phyloP scores from a whole-genome alignment of 2,888 invertebrate species.

The Hylaea fasciaria region DNA sequence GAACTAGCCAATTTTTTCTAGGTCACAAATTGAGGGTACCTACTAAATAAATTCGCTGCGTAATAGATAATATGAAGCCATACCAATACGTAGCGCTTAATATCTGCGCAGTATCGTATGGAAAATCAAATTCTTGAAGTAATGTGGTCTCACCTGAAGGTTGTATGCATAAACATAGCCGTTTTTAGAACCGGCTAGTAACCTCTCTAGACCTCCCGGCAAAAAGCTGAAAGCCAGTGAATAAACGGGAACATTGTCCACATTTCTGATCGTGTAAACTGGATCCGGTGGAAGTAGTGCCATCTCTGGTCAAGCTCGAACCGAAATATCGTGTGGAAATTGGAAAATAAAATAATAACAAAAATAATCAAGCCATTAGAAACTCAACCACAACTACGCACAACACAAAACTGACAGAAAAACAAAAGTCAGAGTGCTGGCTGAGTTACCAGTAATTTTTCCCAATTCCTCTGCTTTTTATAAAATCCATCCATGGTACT shows the following conservation, averaged over 20 bases:
- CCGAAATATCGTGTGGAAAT: slow-evolving; percentile 74
- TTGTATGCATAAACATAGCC: slow-evolving; percentile 92
- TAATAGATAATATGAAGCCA: slow-evolving; percentile 38
- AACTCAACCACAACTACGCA: slow-evolving; percentile 82
- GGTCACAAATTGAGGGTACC: slow-evolving; percentile 73
- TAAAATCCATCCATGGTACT: neutral
- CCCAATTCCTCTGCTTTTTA: neutral
- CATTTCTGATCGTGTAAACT: slow-evolving; percentile 88
- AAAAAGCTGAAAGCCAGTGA: slow-evolving; percentile 88
- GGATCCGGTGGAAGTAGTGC: slow-evolving; percentile 92
- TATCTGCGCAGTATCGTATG: slow-evolving; percentile 51
- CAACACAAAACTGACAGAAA: slow-evolving; percentile 84
- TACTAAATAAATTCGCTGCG: slow-evolving; percentile 69
- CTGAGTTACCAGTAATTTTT: slow-evolving; percentile 3
- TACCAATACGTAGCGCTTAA: slow-evolving; percentile 39
- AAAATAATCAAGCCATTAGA: slow-evolving; percentile 83
- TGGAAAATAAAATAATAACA: slow-evolving; percentile 76
- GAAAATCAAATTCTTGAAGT: slow-evolving; percentile 58
- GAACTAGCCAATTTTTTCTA: slow-evolving; percentile 58
- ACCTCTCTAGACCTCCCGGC: slow-evolving; percentile 84
- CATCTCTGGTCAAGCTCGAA: slow-evolving; percentile 85
- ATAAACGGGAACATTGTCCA: slow-evolving; percentile 89
- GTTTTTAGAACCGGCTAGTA: slow-evolving; percentile 90
- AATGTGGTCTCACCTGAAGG: slow-evolving; percentile 86
- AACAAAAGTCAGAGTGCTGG: slow-evolving; percentile 61